These are phyloP conservation scores for Ecliptopera silaceata DNA, from an alignment of 2,888 invertebrate genomes.

Conservation along the genomic window DNA sequence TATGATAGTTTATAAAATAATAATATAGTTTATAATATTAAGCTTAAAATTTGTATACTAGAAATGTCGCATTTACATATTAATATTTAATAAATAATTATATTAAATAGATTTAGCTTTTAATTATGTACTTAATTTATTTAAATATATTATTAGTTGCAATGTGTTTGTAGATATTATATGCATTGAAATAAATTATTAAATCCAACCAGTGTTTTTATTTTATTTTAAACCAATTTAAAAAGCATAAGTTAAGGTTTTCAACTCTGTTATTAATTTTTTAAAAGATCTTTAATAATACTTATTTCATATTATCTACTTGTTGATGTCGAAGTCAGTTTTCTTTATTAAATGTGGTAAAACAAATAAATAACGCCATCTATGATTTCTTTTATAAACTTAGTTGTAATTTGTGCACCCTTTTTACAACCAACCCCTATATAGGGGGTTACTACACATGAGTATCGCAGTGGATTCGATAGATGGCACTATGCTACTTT, in stretches of 20 bases:
- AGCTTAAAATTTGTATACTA: too few species aligned
- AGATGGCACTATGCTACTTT: background rate
- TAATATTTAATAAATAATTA: background rate
- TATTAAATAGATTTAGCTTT: background rate
- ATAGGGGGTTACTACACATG: background rate
- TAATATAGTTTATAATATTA: too few species aligned
- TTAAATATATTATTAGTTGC: constrained; percentile 42
- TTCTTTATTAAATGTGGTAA: background rate
- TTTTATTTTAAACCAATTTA: background rate
- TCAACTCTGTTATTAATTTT: too few species aligned
- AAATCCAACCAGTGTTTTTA: background rate
- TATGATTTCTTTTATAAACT: background rate
- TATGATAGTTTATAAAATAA: too few species aligned
- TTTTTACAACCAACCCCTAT: background rate
- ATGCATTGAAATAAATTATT: constrained; percentile 41
- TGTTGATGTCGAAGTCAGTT: too few species aligned
- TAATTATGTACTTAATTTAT: background rate
- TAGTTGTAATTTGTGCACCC: background rate
- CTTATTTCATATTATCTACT: too few species aligned
- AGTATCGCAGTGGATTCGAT: background rate
- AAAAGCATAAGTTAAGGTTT: too few species aligned
- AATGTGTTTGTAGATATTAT: constrained; percentile 50
- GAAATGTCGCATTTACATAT: background rate
- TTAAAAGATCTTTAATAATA: too few species aligned
- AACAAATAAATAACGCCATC: background rate